Evolutionary conservation across 2,113 vertebrate species (phyloP).

Genomic region (Myotis lucifugus): DNA sequence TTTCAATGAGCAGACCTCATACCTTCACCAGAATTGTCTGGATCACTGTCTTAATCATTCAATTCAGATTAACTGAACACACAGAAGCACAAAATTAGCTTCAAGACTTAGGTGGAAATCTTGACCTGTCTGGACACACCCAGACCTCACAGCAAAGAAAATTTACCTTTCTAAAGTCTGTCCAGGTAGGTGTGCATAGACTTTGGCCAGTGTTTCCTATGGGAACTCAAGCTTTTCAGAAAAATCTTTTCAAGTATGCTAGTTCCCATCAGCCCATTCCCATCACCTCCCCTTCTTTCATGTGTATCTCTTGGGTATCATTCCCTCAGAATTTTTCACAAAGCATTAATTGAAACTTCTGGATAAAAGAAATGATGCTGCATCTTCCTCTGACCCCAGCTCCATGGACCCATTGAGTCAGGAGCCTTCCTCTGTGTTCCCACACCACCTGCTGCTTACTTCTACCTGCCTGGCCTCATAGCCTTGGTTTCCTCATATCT

Average conservation of each 20-base stretch:
- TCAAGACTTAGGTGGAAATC: fast-evolving
- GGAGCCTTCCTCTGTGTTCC: not conserved
- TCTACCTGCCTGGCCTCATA: fast-evolving
- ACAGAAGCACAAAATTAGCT: fast-evolving
- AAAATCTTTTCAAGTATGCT: not conserved
- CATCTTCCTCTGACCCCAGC: fast-evolving
- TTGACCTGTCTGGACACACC: fast-evolving
- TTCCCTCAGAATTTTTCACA: not conserved
- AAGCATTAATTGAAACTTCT: not conserved
- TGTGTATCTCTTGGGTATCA: no score
- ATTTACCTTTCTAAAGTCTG: fast-evolving
- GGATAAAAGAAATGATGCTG: not conserved
- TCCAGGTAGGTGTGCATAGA: not conserved
- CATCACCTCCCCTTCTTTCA: fast-evolving
- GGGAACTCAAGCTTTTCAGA: not conserved
- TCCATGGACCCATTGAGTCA: fast-evolving
- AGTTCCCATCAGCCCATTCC: not conserved
- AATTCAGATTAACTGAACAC: not conserved
- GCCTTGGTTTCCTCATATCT: fast-evolving
- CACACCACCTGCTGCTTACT: fast-evolving
- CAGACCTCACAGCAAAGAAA: not conserved
- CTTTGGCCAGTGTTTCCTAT: no score
- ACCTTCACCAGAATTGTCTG: fast-evolving
- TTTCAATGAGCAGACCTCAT: not conserved
- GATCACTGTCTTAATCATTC: no score